phyloP scores from a whole-genome alignment of 2,888 invertebrate genomes.

The Cerastoderma edule region DNA sequence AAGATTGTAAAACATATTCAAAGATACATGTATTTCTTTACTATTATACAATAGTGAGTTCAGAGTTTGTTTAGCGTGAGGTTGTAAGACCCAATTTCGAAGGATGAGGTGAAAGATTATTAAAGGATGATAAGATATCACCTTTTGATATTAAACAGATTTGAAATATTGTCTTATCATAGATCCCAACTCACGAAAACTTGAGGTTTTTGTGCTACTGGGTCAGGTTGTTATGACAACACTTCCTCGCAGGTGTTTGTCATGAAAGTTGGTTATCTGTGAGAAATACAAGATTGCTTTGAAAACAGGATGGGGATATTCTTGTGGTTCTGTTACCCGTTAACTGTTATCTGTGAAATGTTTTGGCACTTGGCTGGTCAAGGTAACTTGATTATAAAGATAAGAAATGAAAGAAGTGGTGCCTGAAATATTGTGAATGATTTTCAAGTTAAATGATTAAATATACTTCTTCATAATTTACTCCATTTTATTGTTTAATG shows the following conservation, averaged over 20 bases:
- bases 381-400: slow-evolving; percentile 4
- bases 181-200: too few species aligned
- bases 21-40: too few species aligned
- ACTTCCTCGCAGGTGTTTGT: slow-evolving; percentile 12
- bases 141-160: background rate
- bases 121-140: background rate
- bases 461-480: too few species aligned
- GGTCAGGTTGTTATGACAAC: slow-evolving; percentile 9
- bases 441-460: too few species aligned
- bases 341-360: background rate
- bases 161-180: too few species aligned
- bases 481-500: too few species aligned
- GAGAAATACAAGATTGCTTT: slow-evolving; percentile 4
- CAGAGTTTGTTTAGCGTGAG: too few species aligned
- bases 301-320: slow-evolving; percentile 10
- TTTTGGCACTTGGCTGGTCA: slow-evolving; percentile 8
- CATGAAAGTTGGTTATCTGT: slow-evolving; percentile 19
- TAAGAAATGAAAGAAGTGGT: too few species aligned
- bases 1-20: too few species aligned
- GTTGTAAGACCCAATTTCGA: background rate
- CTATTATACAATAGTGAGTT: too few species aligned
- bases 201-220: too few species aligned
- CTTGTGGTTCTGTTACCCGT: background rate
- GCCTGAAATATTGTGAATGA: too few species aligned
- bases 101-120: background rate